phyloP scores from a whole-genome alignment of 2,888 invertebrate genomes.

The Netelia virgata region DNA sequence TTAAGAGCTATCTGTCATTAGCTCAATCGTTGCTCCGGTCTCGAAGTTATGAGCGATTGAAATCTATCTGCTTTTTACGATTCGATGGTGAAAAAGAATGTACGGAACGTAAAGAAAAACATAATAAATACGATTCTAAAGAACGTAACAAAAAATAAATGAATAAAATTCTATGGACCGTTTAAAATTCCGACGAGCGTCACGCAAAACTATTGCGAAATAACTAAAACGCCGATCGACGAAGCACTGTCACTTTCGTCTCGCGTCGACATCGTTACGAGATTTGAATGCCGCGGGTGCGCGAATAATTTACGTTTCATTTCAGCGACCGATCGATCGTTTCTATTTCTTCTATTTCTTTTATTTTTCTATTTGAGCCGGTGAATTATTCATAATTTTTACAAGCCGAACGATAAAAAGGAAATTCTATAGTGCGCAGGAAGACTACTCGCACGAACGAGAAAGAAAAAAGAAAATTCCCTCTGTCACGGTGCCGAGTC shows the following conservation, averaged over 20 bases:
- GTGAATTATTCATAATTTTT: constrained; percentile 30
- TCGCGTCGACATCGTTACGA: no score
- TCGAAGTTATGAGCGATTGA: no score
- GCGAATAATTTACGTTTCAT: background rate
- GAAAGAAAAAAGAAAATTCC: constrained; percentile 15
- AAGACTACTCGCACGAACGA: constrained; percentile 16
- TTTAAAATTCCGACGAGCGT: no score
- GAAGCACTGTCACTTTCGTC: no score
- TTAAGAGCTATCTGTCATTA: no score
- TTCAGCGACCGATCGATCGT: background rate
- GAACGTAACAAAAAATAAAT: no score
- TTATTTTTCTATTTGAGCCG: background rate
- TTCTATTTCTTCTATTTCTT: background rate
- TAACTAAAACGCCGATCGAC: no score
- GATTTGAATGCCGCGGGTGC: background rate
- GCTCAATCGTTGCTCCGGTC: no score
- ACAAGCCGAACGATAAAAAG: background rate
- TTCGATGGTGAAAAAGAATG: background rate
- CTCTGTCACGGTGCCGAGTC: background rate
- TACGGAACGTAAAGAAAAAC: no score
- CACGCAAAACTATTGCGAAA: no score
- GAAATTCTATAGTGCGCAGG: constrained; percentile 10
- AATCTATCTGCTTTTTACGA: background rate
- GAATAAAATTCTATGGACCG: no score
- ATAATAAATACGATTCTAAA: no score